Percentiles rank a stretch among this genome's conserved stretches.
Conservation (phyloP, 2,888 invertebrate genomes). For the Euzophera pinguis region DNA sequence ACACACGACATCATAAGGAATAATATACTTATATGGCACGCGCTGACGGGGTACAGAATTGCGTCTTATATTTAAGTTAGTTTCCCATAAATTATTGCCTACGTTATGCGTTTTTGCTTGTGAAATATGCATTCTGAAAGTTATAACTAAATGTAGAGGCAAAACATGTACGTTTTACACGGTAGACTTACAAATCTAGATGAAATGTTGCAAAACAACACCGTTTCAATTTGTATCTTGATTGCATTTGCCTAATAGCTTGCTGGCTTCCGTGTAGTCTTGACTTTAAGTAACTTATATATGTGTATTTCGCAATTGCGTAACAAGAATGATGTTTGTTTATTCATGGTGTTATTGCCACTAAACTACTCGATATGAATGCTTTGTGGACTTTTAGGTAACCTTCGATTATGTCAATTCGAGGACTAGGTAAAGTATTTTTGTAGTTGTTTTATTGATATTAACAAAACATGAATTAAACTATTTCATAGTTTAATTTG, state of each 20-base stretch:
- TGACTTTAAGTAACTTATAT: conserved; percentile 23
- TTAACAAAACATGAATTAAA: too few relatives aligned
- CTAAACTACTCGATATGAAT: conserved; percentile 13
- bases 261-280: conserved; percentile 14
- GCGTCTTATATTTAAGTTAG: background rate
- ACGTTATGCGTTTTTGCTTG: background rate
- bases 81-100: background rate
- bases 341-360: conserved; percentile 18
- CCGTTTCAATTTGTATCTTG: conserved; percentile 12
- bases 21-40: background rate
- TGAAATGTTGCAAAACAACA: conserved; percentile 6
- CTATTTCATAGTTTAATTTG: too few relatives aligned
- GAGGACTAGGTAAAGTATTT: conserved; percentile 15
- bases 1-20: conserved; percentile 9
- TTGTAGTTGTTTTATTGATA: too few relatives aligned
- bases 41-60: background rate
- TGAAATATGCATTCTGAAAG: background rate
- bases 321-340: conserved; percentile 24
- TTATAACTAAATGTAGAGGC: background rate
- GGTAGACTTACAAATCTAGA: conserved; percentile 9
- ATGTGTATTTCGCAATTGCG: conserved; percentile 43
- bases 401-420: conserved; percentile 31
- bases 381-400: conserved; percentile 19
- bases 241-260: conserved; percentile 9
- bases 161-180: conserved; percentile 8